Evolutionary conservation across 2,797 vertebrate genomes (phyloP).

Genomic region (Molossus molossus): DNA sequence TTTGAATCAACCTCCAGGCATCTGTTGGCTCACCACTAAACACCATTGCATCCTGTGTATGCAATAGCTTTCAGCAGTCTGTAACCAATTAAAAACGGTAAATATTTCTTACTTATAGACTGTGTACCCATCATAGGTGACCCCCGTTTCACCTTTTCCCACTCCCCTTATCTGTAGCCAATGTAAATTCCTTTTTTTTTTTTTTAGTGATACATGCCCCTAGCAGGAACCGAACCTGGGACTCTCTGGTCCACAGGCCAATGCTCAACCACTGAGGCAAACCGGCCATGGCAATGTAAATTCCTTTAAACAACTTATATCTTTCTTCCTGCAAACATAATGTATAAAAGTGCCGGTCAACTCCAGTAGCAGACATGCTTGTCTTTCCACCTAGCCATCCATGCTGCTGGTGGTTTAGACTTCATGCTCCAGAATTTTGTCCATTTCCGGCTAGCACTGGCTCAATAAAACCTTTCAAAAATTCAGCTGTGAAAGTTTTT

Average conservation of each 20-base stretch:
- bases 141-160: not conserved
- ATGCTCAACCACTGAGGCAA: too few relatives aligned
- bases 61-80: not conserved
- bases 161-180: not conserved
- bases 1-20: not conserved
- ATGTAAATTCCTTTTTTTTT: not conserved
- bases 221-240: too few relatives aligned
- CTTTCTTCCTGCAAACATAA: not conserved
- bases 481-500: not conserved
- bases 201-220: too few relatives aligned
- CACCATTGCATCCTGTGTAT: not conserved
- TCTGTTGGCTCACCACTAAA: not conserved
- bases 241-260: too few relatives aligned
- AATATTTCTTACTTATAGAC: not conserved
- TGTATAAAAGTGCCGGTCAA: not conserved
- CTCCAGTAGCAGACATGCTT: not conserved
- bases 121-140: not conserved
- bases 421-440: not conserved
- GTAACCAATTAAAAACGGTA: not conserved
- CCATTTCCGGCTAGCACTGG: not conserved
- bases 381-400: not conserved
- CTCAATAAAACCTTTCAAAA: slow-evolving; percentile 6
- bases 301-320: not conserved
- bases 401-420: not conserved
- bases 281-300: not conserved